Percentiles rank a stretch among this genome's conserved stretches.
Evolutionary conservation across 53 echinoderm and acorn worm genomes (phyloP).

Genomic region (Temnopleurus reevesii): DNA sequence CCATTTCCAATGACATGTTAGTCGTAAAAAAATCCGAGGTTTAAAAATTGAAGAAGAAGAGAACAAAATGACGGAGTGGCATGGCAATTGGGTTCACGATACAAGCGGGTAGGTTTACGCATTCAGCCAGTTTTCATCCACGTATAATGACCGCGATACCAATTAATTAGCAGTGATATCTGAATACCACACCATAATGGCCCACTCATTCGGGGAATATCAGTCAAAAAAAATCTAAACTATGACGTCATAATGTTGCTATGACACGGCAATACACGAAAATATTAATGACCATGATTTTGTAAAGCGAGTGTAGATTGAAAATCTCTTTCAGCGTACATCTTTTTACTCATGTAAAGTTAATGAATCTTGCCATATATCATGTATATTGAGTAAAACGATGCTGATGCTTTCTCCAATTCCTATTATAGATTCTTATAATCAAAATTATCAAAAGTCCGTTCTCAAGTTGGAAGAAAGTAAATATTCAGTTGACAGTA

Average conservation of each 20-base stretch:
- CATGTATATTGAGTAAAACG: background rate
- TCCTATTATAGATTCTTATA: too few species aligned
- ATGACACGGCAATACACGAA: background rate
- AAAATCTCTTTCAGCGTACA: background rate
- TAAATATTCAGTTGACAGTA: too few species aligned
- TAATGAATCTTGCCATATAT: too few species aligned
- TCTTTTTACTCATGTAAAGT: background rate
- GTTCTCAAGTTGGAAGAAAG: too few species aligned
- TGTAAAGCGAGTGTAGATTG: background rate
- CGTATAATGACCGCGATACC: constrained; percentile 18
- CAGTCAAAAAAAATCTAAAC: constrained; percentile 1
- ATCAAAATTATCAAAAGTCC: too few species aligned
- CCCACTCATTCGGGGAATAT: background rate
- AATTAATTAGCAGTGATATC: constrained; percentile 24
- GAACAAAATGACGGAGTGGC: too few species aligned
- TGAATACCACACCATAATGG: background rate
- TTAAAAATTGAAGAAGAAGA: background rate
- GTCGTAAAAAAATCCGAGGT: too few species aligned
- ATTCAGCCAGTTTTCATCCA: background rate
- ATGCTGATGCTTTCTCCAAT: background rate
- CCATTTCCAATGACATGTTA: too few species aligned
- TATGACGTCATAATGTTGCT: background rate
- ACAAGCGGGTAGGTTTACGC: background rate
- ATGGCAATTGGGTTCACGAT: background rate
- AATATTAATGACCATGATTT: background rate